Conservation (phyloP, 2,113 vertebrate species). For the Malurus elegans region DNA sequence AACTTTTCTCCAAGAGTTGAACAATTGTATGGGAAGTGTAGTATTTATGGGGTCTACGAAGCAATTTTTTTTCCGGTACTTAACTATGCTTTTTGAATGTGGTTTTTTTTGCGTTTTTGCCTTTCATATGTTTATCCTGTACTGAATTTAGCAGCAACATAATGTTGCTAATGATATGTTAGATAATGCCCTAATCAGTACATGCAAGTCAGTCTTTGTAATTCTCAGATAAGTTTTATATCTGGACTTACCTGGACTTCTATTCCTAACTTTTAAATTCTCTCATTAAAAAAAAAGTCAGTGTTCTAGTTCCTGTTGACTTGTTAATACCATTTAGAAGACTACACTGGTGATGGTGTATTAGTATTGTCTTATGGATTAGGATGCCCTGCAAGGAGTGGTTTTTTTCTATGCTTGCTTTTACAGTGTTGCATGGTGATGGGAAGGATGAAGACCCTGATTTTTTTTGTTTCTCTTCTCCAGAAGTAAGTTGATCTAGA, state of each 20-base stretch:
- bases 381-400: neutral
- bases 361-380: neutral
- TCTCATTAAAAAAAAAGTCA: neutral
- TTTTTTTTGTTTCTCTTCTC: neutral
- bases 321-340: neutral
- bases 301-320: neutral
- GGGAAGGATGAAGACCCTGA: neutral
- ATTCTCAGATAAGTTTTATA: neutral
- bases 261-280: neutral
- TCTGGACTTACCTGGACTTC: neutral
- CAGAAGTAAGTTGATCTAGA: neutral
- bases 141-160: neutral
- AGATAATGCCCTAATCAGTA: neutral
- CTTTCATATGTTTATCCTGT: fast-evolving
- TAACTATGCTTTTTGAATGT: neutral
- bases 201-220: neutral
- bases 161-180: neutral
- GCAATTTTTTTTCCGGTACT: neutral
- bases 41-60: neutral
- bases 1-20: neutral
- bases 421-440: neutral
- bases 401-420: neutral
- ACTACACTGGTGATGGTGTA: fast-evolving
- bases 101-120: neutral
- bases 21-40: fast-evolving